Base-by-base conservation (phyloP, 2,113 vertebrate genomes). In the Xiphophorus hellerii region DNA sequence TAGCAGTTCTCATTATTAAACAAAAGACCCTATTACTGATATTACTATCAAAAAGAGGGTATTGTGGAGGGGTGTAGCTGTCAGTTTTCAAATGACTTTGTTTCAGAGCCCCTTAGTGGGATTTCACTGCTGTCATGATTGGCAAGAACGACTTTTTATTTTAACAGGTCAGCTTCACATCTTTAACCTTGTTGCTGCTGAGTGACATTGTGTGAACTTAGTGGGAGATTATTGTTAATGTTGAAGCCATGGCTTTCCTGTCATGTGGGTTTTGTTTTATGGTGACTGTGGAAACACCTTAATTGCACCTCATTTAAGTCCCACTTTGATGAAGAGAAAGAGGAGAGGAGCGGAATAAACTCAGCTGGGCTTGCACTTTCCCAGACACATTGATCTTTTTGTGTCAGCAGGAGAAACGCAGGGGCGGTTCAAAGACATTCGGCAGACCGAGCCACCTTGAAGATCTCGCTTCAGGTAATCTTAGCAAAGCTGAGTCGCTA, bases 1-100 rank as follows among this genome's bases (percentile, higher is more conserved):
- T 71, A 85, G 89, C 75, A 76, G 63, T 84, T 81, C 89, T 90
- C 83, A 89, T 89, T 92, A 92, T 89, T 87, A 89, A 81, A 93
- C 88, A 92, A 92, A 93, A 86, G 87, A 84, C 73, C 84, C 81
- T 85, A 89, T 90, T 89, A 88, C 76, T 87, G 87, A 90, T 92
- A 91, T 93, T 66, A 88, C 91, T 87, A 90, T 88, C 73, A 87
- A 82, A 87, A 84, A 66, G 68, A 80, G 78, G 51, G 81, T 74
- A 58, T 9, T n/a, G 72, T 73, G 82, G 69, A 65, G 78, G 75
- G 76, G 62, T 69, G 31, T 48, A 74, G 83, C 78, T 76, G 84
- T 77, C 83, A 76, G 66, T 27, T 42, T 85, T 79, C 81, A 81
- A 84, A 80, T 64, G 30, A 80, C 84, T 89, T 90, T 87, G 85